phyloP scores from a whole-genome alignment of 37 sponge, comb jelly and placozoan species.

The Haliclona indistincta region DNA sequence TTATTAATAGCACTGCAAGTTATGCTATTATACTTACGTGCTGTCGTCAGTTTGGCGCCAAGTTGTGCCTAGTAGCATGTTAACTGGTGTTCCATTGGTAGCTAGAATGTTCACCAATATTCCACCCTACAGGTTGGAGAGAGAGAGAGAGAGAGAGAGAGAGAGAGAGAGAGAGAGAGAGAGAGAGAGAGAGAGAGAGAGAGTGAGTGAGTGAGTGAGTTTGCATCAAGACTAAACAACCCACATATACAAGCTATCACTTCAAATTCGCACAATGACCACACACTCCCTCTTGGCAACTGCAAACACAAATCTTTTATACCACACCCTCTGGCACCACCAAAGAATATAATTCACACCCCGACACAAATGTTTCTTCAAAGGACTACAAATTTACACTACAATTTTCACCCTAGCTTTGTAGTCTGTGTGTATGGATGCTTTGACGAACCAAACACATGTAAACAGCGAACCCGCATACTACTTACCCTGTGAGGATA shows the following conservation, averaged over 20 bases:
- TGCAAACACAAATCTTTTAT: too few relatives aligned
- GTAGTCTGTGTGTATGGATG: too few relatives aligned
- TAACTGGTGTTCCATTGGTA: slow-evolving; percentile 39
- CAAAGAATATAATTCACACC: too few relatives aligned
- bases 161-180: slow-evolving; percentile 13
- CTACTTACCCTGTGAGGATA: slow-evolving; percentile 62
- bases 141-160: not conserved
- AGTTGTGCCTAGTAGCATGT: slow-evolving; percentile 6
- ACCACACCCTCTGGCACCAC: too few relatives aligned
- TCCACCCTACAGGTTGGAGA: slow-evolving; percentile 38
- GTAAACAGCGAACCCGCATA: not conserved
- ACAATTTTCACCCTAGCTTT: not conserved
- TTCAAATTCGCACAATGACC: too few relatives aligned
- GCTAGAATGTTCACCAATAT: slow-evolving; percentile 38
- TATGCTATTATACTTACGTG: not conserved
- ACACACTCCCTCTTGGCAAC: too few relatives aligned
- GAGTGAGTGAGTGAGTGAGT: too few relatives aligned
- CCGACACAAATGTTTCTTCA: not conserved
- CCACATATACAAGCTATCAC: too few relatives aligned
- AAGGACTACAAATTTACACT: slow-evolving; percentile 1
- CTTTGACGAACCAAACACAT: too few relatives aligned
- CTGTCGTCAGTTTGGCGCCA: not conserved
- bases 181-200: slow-evolving; percentile 22
- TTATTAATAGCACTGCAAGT: too few relatives aligned
- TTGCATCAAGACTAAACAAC: too few relatives aligned